A percentile compares a stretch with the other conserved stretches of the same genome.
Conservation (phyloP, 2,113 vertebrate species). For the Cynopterus brachyotis region DNA sequence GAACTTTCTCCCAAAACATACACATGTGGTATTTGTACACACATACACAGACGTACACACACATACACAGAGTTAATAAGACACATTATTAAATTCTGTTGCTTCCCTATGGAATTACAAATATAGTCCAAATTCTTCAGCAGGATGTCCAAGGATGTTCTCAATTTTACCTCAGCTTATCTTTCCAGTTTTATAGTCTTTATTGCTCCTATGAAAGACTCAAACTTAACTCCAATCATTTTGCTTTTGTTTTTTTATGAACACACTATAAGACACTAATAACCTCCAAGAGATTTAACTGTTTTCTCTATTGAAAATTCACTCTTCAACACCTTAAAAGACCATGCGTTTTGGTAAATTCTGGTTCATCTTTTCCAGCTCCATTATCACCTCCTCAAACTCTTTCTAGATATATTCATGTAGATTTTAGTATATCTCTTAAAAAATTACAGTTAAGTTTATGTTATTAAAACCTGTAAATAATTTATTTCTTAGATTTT, state of each 20-base stretch:
- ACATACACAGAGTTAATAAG: not conserved
- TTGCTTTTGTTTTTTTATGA: not conserved
- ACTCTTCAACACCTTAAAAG: not conserved
- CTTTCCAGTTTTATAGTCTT: not conserved
- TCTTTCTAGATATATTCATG: not conserved
- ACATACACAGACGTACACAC: not conserved
- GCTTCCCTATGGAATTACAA: not conserved
- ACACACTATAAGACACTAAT: not conserved
- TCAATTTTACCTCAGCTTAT: not conserved
- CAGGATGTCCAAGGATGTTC: not conserved
- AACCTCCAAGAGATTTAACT: not conserved
- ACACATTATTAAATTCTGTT: not conserved
- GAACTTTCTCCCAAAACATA: not conserved
- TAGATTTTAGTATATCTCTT: not conserved
- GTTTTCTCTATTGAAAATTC: not conserved
- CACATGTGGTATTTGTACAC: rapidly evolving
- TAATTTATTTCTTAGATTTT: not conserved
- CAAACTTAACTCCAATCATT: not conserved
- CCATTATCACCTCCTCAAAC: not conserved
- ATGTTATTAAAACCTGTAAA: not conserved
- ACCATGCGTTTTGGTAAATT: not conserved
- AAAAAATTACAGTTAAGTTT: not conserved
- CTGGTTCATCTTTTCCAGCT: not conserved
- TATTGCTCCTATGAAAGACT: not conserved
- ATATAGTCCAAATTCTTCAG: not conserved